Conservation (phyloP, 53 echinoderm and acorn worm species). For the Arbacia lixula region DNA sequence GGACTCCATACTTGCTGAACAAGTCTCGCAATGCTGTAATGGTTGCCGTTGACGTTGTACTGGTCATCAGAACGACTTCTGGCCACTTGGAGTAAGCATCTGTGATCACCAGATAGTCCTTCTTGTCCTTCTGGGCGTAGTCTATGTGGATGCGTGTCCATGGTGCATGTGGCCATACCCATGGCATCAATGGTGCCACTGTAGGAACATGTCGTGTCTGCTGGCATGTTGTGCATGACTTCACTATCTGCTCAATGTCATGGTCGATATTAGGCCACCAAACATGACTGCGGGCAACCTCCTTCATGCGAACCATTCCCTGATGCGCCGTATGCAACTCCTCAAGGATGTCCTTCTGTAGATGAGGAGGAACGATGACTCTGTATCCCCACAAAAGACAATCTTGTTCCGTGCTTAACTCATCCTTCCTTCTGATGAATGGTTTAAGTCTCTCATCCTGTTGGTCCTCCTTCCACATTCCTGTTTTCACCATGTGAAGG, state of each 20-base stretch:
- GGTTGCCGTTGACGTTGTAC: conserved; percentile 45
- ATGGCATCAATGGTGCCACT: conserved; percentile 57
- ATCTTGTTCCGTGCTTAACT: too few species aligned
- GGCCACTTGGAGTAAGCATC: conserved; percentile 69
- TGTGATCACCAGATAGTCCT: conserved; percentile 33
- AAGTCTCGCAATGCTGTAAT: conserved; percentile 38
- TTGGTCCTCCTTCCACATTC: too few species aligned
- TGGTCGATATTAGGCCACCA: conserved; percentile 65
- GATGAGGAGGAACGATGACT: conserved; percentile 50
- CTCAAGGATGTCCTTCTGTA: conserved; percentile 29
- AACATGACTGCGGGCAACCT: conserved; percentile 47
- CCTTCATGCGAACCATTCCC: conserved; percentile 60
- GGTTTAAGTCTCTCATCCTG: too few species aligned
- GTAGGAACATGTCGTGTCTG: conserved; percentile 35
- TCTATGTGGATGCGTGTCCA: conserved; percentile 60
- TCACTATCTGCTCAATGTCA: conserved; percentile 52
- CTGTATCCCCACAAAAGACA: conserved; percentile 60
- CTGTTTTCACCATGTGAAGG: too few species aligned
- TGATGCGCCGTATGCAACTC: conserved; percentile 47
- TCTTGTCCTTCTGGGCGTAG: conserved; percentile 59
- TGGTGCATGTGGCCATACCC: conserved; percentile 58
- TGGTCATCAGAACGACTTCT: conserved; percentile 57
- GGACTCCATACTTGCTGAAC: conserved; percentile 46
- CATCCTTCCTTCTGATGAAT: too few species aligned
- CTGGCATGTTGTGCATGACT: conserved; percentile 38